Evolutionary conservation across 2,113 vertebrate species (phyloP).

Genomic region (Gallinago jamesoni): DNA sequence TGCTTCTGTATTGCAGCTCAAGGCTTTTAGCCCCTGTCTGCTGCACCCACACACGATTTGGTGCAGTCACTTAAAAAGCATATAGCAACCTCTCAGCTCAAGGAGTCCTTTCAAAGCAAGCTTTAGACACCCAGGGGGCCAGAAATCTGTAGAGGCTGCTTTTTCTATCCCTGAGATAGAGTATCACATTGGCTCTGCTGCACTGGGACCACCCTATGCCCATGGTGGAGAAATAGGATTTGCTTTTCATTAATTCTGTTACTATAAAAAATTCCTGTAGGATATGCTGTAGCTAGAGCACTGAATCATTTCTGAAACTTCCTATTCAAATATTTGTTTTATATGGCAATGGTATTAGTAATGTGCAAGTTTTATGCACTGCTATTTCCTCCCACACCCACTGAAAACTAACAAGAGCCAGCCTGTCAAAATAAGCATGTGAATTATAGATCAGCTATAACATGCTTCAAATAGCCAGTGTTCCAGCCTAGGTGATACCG

Average conservation of each 20-base stretch:
- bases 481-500: constrained; percentile 37
- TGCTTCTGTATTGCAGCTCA: constrained; percentile 15
- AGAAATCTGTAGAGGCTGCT: constrained; percentile 24
- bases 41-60: constrained; percentile 58
- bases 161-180: neutral
- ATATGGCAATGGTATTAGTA: constrained; percentile 78
- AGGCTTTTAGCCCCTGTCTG: constrained; percentile 48
- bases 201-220: constrained; percentile 43
- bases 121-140: constrained; percentile 3
- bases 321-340: constrained; percentile 78
- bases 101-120: constrained; percentile 43
- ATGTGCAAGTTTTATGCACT: constrained; percentile 74
- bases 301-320: constrained; percentile 78
- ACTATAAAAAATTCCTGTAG: constrained; percentile 75
- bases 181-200: constrained; percentile 4
- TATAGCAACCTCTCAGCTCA: constrained; percentile 29
- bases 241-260: constrained; percentile 69
- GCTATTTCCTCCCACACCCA: constrained; percentile 75
- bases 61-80: constrained; percentile 33
- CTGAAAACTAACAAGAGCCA: constrained; percentile 71
- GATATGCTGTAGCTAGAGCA: constrained; percentile 69
- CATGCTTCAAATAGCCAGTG: constrained; percentile 55
- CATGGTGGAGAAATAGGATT: constrained; percentile 40
- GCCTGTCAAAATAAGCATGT: constrained; percentile 66
- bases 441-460: constrained; percentile 66